Evolutionary conservation across 2,888 invertebrate genomes (phyloP).

Genomic region (Tiliacea aurago): DNA sequence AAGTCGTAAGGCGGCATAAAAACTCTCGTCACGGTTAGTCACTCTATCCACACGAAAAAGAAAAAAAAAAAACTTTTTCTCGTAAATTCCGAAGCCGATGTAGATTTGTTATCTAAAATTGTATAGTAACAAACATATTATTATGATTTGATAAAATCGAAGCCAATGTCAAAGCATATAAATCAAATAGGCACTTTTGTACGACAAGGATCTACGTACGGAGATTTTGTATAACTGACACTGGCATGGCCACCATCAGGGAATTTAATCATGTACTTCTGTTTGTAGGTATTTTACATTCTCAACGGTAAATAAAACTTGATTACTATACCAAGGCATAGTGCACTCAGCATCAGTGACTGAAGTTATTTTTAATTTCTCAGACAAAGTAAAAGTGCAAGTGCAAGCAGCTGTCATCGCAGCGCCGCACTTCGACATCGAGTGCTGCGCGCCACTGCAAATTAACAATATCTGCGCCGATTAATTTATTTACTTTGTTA

Average conservation of each 20-base stretch:
- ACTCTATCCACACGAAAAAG: too few species aligned
- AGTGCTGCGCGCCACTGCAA: conserved; percentile 74
- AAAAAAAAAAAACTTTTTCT: not conserved
- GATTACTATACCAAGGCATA: too few species aligned
- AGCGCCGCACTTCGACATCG: conserved; percentile 81
- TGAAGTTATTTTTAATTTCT: not conserved
- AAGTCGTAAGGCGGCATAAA: too few species aligned
- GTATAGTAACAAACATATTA: not conserved
- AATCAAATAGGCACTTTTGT: too few species aligned
- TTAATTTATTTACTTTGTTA: conserved; percentile 54
- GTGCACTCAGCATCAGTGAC: too few species aligned
- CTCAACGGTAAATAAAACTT: not conserved
- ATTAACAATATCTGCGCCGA: conserved; percentile 74
- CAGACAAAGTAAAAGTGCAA: conserved; percentile 83
- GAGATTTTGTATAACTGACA: not conserved
- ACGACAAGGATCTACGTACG: not conserved
- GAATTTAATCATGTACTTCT: too few species aligned
- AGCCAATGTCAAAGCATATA: too few species aligned
- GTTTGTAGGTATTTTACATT: not conserved
- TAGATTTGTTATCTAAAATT: not conserved
- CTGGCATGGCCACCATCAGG: too few species aligned
- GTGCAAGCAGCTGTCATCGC: conserved; percentile 85
- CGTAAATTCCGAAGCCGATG: conserved; percentile 3
- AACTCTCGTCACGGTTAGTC: too few species aligned
- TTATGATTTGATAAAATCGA: not conserved